These are phyloP conservation scores for Eospalax fontanierii DNA, from an alignment of 2,797 vertebrate genomes.

Conservation along the genomic window DNA sequence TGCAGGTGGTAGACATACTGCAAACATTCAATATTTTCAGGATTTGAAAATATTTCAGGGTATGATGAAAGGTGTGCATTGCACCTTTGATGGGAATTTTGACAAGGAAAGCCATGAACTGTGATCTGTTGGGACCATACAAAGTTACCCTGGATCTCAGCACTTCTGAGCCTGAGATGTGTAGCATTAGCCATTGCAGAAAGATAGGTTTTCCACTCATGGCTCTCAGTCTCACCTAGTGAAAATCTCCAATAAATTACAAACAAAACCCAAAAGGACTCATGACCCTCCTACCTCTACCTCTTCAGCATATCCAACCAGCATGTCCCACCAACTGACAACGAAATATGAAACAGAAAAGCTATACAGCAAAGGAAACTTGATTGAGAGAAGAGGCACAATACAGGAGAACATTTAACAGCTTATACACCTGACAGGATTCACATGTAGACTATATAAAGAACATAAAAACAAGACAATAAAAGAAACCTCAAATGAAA, in stretches of 20 bases:
- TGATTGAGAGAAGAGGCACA: not conserved
- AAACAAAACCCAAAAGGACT: not conserved
- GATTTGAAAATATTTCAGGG: slow-evolving; percentile 17
- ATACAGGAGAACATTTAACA: not conserved
- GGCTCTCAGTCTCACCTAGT: not conserved
- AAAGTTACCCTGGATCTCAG: not conserved
- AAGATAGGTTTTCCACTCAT: not conserved
- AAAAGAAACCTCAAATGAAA: not conserved
- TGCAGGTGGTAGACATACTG: not conserved
- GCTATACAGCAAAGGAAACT: not conserved
- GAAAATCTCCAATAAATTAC: not conserved
- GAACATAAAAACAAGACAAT: not conserved
- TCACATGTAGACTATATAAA: not conserved
- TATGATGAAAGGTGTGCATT: not conserved
- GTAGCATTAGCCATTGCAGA: not conserved
- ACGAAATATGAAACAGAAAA: too few species aligned
- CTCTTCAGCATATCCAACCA: not conserved
- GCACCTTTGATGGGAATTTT: not conserved
- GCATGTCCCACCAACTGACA: not conserved
- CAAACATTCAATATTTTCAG: not conserved
- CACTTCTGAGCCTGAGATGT: not conserved
- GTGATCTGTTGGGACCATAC: not conserved
- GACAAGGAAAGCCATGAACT: not conserved
- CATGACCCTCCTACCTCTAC: not conserved
- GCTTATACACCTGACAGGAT: not conserved